Conservation (phyloP, 2,797 vertebrate genomes). For the Lagothrix lagotricha region DNA sequence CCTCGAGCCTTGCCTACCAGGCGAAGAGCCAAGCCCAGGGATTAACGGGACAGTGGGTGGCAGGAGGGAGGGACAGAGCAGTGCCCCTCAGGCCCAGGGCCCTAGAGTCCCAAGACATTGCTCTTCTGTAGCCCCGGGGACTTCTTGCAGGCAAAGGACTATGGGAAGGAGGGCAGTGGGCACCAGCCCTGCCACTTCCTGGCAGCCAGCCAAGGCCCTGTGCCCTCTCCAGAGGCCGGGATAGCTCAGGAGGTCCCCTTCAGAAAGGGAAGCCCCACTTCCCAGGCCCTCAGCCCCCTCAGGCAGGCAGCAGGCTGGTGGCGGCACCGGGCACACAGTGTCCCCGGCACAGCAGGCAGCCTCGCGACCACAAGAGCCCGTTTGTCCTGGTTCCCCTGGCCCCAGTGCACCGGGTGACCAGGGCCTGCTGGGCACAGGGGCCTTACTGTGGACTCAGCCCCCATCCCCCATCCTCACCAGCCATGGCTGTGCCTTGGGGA, state of each 20-base stretch:
- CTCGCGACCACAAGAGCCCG: slow-evolving; percentile 56
- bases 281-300: slow-evolving; percentile 5
- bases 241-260: background rate
- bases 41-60: background rate
- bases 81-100: background rate
- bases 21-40: background rate
- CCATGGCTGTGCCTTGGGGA: background rate
- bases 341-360: slow-evolving; percentile 56
- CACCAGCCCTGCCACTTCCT: background rate
- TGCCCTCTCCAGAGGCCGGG: background rate
- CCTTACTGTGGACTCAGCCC: background rate
- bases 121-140: background rate
- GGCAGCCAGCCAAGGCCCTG: background rate
- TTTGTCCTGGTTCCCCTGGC: slow-evolving; percentile 60
- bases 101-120: background rate
- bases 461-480: background rate
- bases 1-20: background rate
- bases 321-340: slow-evolving; percentile 50
- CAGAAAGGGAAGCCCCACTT: slow-evolving; percentile 28
- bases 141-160: background rate
- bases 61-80: background rate
- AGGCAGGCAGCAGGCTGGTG: background rate
- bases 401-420: background rate
- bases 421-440: background rate
- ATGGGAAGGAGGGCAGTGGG: slow-evolving; percentile 37